Evolutionary conservation across 2,113 vertebrate species (phyloP).

Genomic region (Chaenogobius annularis): DNA sequence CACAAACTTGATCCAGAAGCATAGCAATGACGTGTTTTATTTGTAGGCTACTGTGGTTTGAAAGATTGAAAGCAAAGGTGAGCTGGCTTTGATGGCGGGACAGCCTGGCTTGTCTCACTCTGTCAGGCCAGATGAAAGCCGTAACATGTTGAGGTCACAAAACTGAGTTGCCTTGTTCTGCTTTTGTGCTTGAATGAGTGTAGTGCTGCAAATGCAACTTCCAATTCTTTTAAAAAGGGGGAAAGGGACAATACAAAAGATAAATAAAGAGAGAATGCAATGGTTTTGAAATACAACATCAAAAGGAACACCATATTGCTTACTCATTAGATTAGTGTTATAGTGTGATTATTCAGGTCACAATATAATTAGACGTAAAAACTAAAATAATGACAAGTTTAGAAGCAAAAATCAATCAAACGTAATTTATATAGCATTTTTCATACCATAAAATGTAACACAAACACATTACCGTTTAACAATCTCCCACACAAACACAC

Average conservation of each 20-base stretch:
- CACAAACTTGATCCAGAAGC: constrained; percentile 60
- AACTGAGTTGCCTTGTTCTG: constrained; percentile 44
- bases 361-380: no score
- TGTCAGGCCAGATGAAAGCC: constrained; percentile 66
- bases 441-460: no score
- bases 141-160: constrained; percentile 45
- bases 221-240: background rate
- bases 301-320: no score
- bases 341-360: no score
- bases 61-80: constrained; percentile 72
- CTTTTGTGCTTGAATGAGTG: constrained; percentile 38
- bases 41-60: constrained; percentile 51
- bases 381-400: no score
- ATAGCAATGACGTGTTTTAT: constrained; percentile 58
- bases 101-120: constrained; percentile 54
- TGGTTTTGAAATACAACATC: no score
- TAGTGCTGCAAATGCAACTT: background rate
- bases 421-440: no score
- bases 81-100: constrained; percentile 74
- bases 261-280: no score
- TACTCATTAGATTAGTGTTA: no score
- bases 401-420: no score
- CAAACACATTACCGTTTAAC: no score
- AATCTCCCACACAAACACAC: no score
- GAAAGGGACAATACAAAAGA: background rate